Evolutionary conservation across 1,140 invertebrate genomes (phyloP).

Genomic region (Drosophila ambigua): DNA sequence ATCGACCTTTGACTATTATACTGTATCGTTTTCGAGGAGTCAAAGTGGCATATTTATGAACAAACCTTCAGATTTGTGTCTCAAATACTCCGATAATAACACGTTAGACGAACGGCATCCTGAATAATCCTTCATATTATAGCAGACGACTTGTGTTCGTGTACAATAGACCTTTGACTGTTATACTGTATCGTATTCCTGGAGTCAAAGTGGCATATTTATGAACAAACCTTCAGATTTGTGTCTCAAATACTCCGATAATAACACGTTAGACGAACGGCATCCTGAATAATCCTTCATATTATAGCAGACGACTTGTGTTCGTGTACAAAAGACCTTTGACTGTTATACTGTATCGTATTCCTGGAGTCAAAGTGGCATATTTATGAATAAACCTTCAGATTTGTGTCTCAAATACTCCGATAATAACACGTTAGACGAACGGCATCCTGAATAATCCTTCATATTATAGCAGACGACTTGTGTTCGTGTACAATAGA

Average conservation of each 20-base stretch:
- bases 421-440: neutral
- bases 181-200: neutral
- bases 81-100: constrained; percentile 41
- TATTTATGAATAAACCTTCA: neutral
- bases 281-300: constrained; percentile 15
- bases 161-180: neutral
- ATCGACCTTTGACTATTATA: too few species aligned
- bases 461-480: constrained; percentile 47
- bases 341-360: too few species aligned
- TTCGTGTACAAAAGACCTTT: constrained; percentile 3
- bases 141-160: constrained; percentile 21
- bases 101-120: constrained; percentile 17
- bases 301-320: constrained; percentile 26
- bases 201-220: constrained; percentile 28
- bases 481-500: constrained; percentile 21
- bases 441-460: constrained; percentile 34
- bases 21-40: neutral
- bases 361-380: constrained; percentile 50
- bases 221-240: neutral
- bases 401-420: neutral
- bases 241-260: constrained; percentile 50
- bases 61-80: constrained; percentile 14
- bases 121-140: constrained; percentile 7
- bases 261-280: constrained; percentile 9
- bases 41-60: constrained; percentile 1